These are phyloP conservation scores for Eulemur mongoz DNA, from an alignment of 2,797 vertebrate species.

Conservation along the genomic window DNA sequence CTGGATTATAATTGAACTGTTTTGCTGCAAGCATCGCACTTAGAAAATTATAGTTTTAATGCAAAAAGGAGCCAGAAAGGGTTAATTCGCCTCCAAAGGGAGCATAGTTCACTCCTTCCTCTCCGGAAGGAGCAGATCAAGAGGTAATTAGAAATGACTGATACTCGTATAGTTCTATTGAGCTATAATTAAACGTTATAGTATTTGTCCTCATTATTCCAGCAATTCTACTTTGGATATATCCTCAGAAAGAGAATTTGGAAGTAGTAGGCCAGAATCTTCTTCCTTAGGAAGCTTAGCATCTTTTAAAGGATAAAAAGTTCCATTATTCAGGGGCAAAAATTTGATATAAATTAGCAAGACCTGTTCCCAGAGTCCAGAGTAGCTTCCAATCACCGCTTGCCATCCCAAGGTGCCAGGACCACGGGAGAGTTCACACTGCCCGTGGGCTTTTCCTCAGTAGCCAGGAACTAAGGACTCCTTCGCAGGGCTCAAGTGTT, in stretches of 20 bases:
- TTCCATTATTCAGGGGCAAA: background rate
- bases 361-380: background rate
- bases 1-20: conserved; percentile 61
- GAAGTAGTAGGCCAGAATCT: conserved; percentile 1
- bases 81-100: conserved; percentile 63
- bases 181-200: conserved; percentile 66
- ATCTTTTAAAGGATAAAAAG: background rate
- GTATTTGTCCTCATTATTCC: conserved; percentile 55
- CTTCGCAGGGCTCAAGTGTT: background rate
- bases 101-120: conserved; percentile 63
- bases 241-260: conserved; percentile 29
- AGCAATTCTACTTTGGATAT: conserved; percentile 24
- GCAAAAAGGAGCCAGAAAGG: conserved; percentile 49
- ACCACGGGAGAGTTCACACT: background rate
- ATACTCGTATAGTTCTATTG: conserved; percentile 72
- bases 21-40: conserved; percentile 56
- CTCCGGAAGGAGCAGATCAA: conserved; percentile 70
- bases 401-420: background rate
- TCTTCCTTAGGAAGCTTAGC: conserved; percentile 1
- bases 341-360: background rate
- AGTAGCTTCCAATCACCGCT: background rate
- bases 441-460: background rate
- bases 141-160: conserved; percentile 74
- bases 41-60: conserved; percentile 57
- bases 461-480: background rate